Evolutionary conservation across 2,888 invertebrate genomes (phyloP).

Genomic region (Cheilosia impressa): DNA sequence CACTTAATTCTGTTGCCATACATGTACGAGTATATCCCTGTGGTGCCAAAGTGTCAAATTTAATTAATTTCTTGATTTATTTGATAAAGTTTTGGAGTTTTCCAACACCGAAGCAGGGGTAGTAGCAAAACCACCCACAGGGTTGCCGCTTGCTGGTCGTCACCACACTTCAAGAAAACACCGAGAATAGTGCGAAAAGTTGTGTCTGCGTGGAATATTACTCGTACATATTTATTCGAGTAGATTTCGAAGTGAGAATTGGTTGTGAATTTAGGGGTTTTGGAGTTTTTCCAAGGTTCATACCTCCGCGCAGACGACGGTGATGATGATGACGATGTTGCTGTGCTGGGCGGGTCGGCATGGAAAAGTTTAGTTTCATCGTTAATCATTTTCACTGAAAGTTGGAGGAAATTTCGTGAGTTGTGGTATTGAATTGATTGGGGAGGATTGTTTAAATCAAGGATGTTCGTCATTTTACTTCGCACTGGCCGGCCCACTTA

Average conservation of each 20-base stretch:
- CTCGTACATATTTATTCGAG: not conserved
- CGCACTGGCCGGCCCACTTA: constrained; percentile 12
- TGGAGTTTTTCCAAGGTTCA: constrained; percentile 55
- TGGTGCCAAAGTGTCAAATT: constrained; percentile 80
- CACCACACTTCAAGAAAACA: constrained; percentile 61
- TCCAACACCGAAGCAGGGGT: constrained; percentile 28
- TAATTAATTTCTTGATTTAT: constrained; percentile 84
- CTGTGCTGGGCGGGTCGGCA: not conserved
- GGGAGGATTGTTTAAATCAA: constrained; percentile 49
- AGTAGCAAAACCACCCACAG: constrained; percentile 1
- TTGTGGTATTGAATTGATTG: constrained; percentile 68
- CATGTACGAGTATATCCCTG: constrained; percentile 16
- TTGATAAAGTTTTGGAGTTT: constrained; percentile 79
- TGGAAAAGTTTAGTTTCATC: constrained; percentile 65
- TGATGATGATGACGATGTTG: not conserved
- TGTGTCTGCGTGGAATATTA: constrained; percentile 33
- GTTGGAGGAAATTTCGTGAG: constrained; percentile 58
- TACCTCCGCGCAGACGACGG: not conserved
- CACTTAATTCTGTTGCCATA: constrained; percentile 31
- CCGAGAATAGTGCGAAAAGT: constrained; percentile 19
- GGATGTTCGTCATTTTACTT: constrained; percentile 57
- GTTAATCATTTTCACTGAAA: constrained; percentile 73
- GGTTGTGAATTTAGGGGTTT: constrained; percentile 63
- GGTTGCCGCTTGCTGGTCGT: constrained; percentile 10
- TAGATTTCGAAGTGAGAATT: constrained; percentile 61